phyloP scores from a whole-genome alignment of 2,888 invertebrate genomes.

The Cyrtodaria siliqua region DNA sequence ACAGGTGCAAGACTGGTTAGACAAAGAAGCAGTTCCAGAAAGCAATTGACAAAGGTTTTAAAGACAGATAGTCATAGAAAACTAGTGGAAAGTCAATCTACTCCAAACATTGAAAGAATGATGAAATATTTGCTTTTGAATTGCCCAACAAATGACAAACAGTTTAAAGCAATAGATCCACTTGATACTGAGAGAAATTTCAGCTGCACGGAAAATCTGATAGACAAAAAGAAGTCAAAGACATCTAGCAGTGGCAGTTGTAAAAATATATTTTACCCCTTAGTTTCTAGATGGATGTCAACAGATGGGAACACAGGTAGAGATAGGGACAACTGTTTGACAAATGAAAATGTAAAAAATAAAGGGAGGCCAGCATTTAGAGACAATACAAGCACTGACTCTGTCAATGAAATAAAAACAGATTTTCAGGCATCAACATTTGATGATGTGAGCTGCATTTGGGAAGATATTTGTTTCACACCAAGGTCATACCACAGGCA shows the following conservation, averaged over 20 bases:
- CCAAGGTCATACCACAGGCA: slow-evolving; percentile 5
- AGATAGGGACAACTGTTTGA: too few relatives aligned
- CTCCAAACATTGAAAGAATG: slow-evolving; percentile 51
- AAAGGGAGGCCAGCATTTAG: not conserved
- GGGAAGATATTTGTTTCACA: slow-evolving; percentile 6
- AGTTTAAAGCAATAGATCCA: slow-evolving; percentile 37
- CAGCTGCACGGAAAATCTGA: slow-evolving; percentile 10
- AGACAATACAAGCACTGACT: slow-evolving; percentile 6
- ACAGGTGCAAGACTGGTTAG: not conserved
- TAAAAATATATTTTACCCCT: not conserved
- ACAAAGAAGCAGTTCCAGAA: not conserved
- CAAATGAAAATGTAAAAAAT: not conserved
- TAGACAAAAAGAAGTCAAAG: slow-evolving; percentile 2
- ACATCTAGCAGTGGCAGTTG: not conserved
- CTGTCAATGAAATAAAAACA: slow-evolving; percentile 3
- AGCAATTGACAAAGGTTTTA: too few relatives aligned
- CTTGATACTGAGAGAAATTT: slow-evolving; percentile 19
- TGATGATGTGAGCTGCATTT: not conserved
- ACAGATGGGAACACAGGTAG: too few relatives aligned
- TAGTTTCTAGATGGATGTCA: not conserved
- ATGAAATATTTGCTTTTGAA: slow-evolving; percentile 30
- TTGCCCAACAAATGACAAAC: slow-evolving; percentile 10
- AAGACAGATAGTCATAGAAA: not conserved
- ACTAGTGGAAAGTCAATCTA: not conserved
- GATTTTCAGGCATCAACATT: not conserved